Conservation (phyloP, 2,888 invertebrate species). For the Hypolimnas misippus region DNA sequence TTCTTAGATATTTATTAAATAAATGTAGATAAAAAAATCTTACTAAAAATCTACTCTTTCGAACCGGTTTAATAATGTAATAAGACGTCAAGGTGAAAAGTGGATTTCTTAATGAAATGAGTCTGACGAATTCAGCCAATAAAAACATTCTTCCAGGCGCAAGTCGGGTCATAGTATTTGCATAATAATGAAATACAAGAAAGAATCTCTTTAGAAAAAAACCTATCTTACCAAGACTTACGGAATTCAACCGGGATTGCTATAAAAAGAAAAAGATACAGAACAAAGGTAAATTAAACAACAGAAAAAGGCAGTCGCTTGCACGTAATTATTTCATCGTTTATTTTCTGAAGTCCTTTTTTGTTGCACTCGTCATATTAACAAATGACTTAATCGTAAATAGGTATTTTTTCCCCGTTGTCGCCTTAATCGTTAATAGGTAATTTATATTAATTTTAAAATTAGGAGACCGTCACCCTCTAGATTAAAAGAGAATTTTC, state of each 20-base stretch:
- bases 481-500: conserved; percentile 44
- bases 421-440: background rate
- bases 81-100: conserved; percentile 24
- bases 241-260: conserved; percentile 53
- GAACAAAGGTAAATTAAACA: conserved; percentile 64
- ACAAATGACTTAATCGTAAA: background rate
- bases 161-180: conserved; percentile 53
- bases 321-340: conserved; percentile 52
- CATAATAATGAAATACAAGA: conserved; percentile 63
- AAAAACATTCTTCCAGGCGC: conserved; percentile 48
- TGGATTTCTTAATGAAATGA: conserved; percentile 31
- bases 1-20: background rate
- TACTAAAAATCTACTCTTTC: background rate
- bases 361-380: background rate
- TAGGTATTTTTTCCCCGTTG: too few relatives aligned
- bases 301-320: conserved; percentile 60
- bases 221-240: conserved; percentile 54
- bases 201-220: conserved; percentile 60
- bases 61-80: conserved; percentile 4
- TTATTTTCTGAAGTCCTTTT: background rate
- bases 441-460: conserved; percentile 29
- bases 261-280: conserved; percentile 56
- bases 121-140: conserved; percentile 46
- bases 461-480: conserved; percentile 39
- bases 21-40: background rate